Evolutionary conservation across 1,140 invertebrate species (phyloP).

Genomic region (Sarcophaga bullata): DNA sequence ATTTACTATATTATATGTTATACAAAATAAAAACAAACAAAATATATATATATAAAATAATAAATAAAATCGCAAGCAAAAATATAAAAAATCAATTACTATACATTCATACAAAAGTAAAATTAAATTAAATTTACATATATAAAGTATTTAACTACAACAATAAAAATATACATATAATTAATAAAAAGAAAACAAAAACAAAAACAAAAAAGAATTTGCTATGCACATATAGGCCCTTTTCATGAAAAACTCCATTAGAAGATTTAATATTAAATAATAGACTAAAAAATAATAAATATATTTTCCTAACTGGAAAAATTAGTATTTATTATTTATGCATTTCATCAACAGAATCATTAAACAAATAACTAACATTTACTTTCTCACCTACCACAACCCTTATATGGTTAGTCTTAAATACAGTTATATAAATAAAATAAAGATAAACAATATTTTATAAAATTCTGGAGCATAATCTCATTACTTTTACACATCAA

Average conservation of each 20-base stretch:
- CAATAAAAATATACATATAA: neutral
- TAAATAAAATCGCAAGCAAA: neutral
- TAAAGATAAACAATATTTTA: neutral
- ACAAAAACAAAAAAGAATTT: neutral
- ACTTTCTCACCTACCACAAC: neutral
- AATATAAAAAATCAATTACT: conserved; percentile 13
- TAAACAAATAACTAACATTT: neutral
- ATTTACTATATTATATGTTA: conserved; percentile 23
- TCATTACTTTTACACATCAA: neutral
- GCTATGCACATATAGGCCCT: conserved; percentile 3
- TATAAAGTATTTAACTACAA: conserved; percentile 12
- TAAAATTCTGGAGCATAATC: neutral
- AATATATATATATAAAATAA: conserved; percentile 2
- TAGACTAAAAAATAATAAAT: neutral
- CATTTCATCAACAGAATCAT: conserved; percentile 1
- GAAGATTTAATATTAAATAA: neutral
- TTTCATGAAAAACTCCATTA: neutral
- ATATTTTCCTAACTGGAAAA: neutral
- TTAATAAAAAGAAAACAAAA: neutral
- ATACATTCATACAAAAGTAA: neutral
- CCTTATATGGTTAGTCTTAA: neutral
- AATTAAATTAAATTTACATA: conserved; percentile 16
- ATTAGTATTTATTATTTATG: neutral
- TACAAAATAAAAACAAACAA: neutral
- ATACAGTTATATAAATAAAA: neutral